Evolutionary conservation across 2,113 vertebrate genomes (phyloP), one percentile per base, ranked within the genome.

Genomic region (Nansenia antarctica): DNA sequence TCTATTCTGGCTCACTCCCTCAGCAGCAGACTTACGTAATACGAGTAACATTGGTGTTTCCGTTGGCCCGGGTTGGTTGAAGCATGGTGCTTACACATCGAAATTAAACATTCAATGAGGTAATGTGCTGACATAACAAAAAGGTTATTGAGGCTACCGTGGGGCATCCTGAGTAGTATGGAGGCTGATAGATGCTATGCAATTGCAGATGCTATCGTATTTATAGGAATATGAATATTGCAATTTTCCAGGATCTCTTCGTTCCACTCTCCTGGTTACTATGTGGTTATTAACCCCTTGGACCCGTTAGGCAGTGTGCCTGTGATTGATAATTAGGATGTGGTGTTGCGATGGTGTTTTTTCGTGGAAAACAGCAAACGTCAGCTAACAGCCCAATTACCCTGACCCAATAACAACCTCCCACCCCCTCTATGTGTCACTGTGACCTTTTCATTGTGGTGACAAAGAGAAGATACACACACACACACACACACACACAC

Each of bases 321-420:
- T 64, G 67, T 49, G 75, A 78, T 81, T 67, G 74, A 37, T 34
- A 58, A 76, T 72, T 67, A 77, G 37, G 9, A 9, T 9, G 26
- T 11, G 60, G 20, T 22, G 49, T 60, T 49, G 34, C 54, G 54
- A 29, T 26, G 39, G n/a, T 70, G 70, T 57, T 69, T 57, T 69
- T 70, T 67, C 30, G 32, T 11, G 12, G 31, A 53, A 53, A 74
- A 47, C 39, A 57, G n/a, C 65, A 74, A 66, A 76, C 34, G 73
- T 31, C 70, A 76, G 77, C 77, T 83, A 85, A 81, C 80, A 76
- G 61, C 42, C 22, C 22, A 67, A 77, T 80, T 78, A 76, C 77
- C 73, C 27, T 65, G 78, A 78, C 69, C n/a, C n/a, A n/a, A n/a
- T n/a, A 87, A 85, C 77, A 70, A 57, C 69, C 39, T 54, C 14